Conservation (phyloP, 2,797 vertebrate species). For the Tachyglossus aculeatus region DNA sequence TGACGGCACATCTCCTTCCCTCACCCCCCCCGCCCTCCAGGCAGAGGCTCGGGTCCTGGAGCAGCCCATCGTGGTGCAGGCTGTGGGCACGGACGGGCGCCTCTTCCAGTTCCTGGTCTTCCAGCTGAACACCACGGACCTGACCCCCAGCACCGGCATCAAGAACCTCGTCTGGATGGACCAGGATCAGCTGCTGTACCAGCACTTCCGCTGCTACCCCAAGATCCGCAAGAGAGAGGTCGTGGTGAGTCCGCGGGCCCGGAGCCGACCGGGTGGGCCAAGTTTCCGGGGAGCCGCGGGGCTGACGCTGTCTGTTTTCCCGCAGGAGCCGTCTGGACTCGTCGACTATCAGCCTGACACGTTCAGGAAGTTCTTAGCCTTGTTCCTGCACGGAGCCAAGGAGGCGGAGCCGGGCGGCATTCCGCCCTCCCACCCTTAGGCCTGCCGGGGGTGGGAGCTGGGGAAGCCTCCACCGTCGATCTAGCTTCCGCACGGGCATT, state of each 20-base stretch:
- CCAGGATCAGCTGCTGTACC: constrained; percentile 84
- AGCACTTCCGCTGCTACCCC: constrained; percentile 81
- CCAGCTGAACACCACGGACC: constrained; percentile 93
- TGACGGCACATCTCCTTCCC: neutral
- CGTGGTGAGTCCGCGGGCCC: constrained; percentile 70
- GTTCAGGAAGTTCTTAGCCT: constrained; percentile 91
- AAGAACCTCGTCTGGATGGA: constrained; percentile 95
- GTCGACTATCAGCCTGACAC: constrained; percentile 86
- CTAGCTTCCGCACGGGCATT: too few species aligned
- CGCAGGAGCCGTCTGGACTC: constrained; percentile 89
- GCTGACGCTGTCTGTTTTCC: constrained; percentile 59
- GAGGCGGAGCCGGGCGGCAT: too few species aligned
- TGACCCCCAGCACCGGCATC: constrained; percentile 78
- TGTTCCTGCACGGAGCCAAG: constrained; percentile 88
- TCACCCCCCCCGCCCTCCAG: constrained; percentile 56
- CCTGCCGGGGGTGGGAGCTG: too few species aligned
- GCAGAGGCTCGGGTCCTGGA: constrained; percentile 77
- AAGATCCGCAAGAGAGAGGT: constrained; percentile 83
- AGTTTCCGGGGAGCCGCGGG: too few species aligned
- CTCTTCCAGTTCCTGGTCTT: constrained; percentile 91
- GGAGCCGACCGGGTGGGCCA: neutral
- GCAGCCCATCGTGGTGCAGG: constrained; percentile 86
- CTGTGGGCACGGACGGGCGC: constrained; percentile 86
- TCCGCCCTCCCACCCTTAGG: too few species aligned
- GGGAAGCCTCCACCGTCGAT: too few species aligned